phyloP scores from a whole-genome alignment of 1,140 invertebrate species.

The Magallana gigas region DNA sequence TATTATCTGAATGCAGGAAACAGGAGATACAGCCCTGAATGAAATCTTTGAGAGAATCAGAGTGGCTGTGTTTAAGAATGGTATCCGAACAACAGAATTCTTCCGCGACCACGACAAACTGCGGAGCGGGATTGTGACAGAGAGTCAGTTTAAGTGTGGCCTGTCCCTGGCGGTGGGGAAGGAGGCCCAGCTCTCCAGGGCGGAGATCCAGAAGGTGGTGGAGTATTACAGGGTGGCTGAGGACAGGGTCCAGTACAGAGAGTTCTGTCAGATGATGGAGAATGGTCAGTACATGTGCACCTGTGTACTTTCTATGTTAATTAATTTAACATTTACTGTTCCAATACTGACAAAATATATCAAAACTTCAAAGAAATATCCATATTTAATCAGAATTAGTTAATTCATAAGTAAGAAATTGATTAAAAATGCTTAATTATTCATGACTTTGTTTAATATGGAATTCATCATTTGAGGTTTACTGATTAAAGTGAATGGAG shows the following conservation, averaged over 20 bases:
- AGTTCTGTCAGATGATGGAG: slow-evolving; percentile 79
- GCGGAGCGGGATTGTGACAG: slow-evolving; percentile 77
- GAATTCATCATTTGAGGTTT: no score
- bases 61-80: slow-evolving; percentile 77
- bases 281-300: slow-evolving; percentile 72
- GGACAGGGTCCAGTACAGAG: slow-evolving; percentile 77
- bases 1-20: slow-evolving; percentile 59
- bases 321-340: no score
- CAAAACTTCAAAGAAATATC: no score
- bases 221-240: slow-evolving; percentile 76
- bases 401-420: no score
- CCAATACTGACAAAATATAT: no score
- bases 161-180: slow-evolving; percentile 76
- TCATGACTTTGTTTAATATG: no score
- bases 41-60: slow-evolving; percentile 78
- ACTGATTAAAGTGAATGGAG: no score
- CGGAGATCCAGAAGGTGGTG: slow-evolving; percentile 77
- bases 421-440: no score
- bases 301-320: no score
- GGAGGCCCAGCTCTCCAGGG: slow-evolving; percentile 74
- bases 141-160: slow-evolving; percentile 79
- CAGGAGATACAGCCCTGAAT: slow-evolving; percentile 74
- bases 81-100: slow-evolving; percentile 78
- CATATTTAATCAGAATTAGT: no score
- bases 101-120: slow-evolving; percentile 79